Evolutionary conservation across 2,797 vertebrate species (phyloP), one percentile per base, ranked within the genome.

Genomic region (Novumbra hubbsi): DNA sequence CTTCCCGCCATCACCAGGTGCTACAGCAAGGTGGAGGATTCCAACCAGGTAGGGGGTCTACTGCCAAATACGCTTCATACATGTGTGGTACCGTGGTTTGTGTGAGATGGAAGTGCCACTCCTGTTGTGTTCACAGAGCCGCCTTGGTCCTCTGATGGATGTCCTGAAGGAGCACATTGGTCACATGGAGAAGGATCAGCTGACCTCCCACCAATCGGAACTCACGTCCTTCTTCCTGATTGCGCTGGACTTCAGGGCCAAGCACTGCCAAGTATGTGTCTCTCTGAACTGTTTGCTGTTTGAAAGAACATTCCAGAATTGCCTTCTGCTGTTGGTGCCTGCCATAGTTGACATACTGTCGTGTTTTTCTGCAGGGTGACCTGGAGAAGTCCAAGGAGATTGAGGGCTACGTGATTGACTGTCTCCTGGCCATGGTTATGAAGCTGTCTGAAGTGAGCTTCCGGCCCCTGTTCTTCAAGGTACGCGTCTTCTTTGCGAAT

Each of bases 401-500:
- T 0, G 98, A 99, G 77, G 89, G 90, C 68, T 77, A 32, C 7
- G 91, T 97, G 80, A 94, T 98, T 60, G 93, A 94, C 79, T 96
- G 95, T 85, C 92, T 99, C 19, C 76, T 97, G 50, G 87, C 89
- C 79, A 96, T 99, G 97, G 91, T 99, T 78, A 95, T 99, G 92
- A 99, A 98, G 72, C 95, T 99, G 75, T 98, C 97, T 0, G 98
- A 99, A 83, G 92, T 95, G 80, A 96, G 96, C 0, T 99, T 99
- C 90, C 95, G 97, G 38, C 96, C 97, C 0, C 90, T 99, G 14
- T 98, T 99, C 91, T 99, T 98, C 85, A 99, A 96, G 95, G 98
- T 98, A 87, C 77, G 84, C 72, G 24, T 49, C 12, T 24, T 34
- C 17, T 34, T 41, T 21, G 28, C 24, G 9, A 34, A 24, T 14